A percentile compares a stretch with the other conserved stretches of the same genome.
Conservation (phyloP, 2,113 vertebrate genomes). For the Dromaius novaehollandiae region DNA sequence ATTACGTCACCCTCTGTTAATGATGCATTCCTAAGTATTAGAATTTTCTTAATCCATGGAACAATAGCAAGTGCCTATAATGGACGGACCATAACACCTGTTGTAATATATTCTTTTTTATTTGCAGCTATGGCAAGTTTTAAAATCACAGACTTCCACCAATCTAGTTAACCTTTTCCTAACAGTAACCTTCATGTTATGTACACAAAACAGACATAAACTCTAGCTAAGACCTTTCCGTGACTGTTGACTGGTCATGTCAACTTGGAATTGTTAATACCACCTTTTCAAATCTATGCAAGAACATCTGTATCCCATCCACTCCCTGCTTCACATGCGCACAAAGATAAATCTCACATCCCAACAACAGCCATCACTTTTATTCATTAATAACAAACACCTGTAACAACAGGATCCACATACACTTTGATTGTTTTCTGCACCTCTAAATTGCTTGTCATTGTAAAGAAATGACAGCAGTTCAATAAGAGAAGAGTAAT, state of each 20-base stretch:
- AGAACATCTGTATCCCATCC: background rate
- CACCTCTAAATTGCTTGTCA: constrained; percentile 76
- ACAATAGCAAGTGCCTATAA: background rate
- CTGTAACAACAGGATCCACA: constrained; percentile 66
- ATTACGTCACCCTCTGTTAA: background rate
- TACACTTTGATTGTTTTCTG: constrained; percentile 69
- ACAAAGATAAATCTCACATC: constrained; percentile 39
- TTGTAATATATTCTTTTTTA: background rate
- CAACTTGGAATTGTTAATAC: background rate
- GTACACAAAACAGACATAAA: background rate
- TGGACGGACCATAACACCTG: fast-evolving
- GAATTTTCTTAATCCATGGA: fast-evolving
- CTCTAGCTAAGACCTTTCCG: background rate
- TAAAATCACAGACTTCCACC: background rate
- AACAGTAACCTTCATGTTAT: background rate
- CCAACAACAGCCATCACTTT: constrained; percentile 38
- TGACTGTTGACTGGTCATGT: background rate
- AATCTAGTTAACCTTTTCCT: background rate
- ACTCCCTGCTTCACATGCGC: background rate
- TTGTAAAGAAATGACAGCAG: constrained; percentile 76
- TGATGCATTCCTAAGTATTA: background rate
- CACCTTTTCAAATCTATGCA: background rate
- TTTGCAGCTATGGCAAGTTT: background rate
- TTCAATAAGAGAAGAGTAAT: constrained; percentile 67
- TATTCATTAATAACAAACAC: constrained; percentile 66